Evolutionary conservation across 2,888 invertebrate genomes (phyloP).

Genomic region (Cryptus armator): DNA sequence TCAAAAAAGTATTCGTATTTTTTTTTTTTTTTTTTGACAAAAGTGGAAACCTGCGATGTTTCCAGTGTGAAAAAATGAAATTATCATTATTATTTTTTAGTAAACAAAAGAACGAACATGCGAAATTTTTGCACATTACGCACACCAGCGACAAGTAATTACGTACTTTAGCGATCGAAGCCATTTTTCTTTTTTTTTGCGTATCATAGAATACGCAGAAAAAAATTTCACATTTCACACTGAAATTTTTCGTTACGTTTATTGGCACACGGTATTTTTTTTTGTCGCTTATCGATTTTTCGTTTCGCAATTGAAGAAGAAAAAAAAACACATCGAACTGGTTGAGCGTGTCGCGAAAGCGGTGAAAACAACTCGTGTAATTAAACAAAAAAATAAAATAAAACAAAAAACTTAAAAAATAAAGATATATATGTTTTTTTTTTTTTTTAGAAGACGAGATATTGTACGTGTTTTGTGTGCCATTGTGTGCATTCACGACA

Average conservation of each 20-base stretch:
- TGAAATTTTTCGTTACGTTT: slow-evolving; percentile 31
- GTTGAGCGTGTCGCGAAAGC: slow-evolving; percentile 9
- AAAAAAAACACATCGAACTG: slow-evolving; percentile 1
- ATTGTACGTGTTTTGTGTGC: slow-evolving; percentile 12
- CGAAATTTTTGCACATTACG: slow-evolving; percentile 28
- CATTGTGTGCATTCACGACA: slow-evolving; percentile 29
- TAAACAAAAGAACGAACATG: slow-evolving; percentile 31
- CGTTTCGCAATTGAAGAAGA: not conserved
- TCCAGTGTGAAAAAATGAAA: slow-evolving; percentile 7
- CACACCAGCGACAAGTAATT: slow-evolving; percentile 60
- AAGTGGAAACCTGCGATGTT: slow-evolving; percentile 8
- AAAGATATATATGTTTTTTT: not conserved
- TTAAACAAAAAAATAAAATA: not conserved
- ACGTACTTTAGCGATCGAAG: slow-evolving; percentile 48
- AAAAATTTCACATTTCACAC: slow-evolving; percentile 26
- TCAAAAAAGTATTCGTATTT: slow-evolving; percentile 35
- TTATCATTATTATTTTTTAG: not conserved
- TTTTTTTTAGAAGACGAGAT: slow-evolving; percentile 3
- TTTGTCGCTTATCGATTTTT: slow-evolving; percentile 5
- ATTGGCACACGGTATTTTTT: slow-evolving; percentile 58
- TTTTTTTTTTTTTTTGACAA: slow-evolving; percentile 20
- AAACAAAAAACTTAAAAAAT: not conserved
- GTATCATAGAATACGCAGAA: not conserved
- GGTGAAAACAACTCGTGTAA: slow-evolving; percentile 13
- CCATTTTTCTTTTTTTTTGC: slow-evolving; percentile 21